Conservation (phyloP, 2,113 vertebrate genomes). For the Cygnus buccinator region DNA sequence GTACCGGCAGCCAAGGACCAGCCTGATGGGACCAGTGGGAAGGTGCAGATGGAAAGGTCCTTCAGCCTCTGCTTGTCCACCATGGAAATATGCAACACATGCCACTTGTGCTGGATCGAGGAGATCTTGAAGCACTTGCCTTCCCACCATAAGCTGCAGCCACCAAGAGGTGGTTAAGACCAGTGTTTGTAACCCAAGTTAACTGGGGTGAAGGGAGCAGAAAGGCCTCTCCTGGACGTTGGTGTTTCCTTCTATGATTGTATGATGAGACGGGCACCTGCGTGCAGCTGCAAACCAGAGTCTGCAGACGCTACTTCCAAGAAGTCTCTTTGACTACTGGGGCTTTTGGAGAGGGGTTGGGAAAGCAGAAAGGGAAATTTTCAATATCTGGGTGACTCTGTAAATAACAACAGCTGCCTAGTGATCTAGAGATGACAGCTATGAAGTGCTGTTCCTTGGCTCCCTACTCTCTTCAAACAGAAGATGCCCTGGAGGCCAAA, state of each 20-base stretch:
- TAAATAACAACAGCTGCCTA: background rate
- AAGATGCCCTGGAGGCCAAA: rapidly evolving
- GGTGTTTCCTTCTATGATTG: background rate
- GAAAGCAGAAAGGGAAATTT: background rate
- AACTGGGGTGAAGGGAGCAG: rapidly evolving
- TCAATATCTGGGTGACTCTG: background rate
- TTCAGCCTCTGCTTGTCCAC: background rate
- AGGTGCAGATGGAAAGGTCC: background rate
- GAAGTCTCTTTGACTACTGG: background rate
- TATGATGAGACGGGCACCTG: background rate
- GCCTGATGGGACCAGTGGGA: background rate
- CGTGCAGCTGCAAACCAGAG: background rate
- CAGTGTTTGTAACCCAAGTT: background rate
- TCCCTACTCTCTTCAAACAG: background rate
- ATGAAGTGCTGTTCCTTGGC: background rate
- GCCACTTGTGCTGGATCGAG: background rate
- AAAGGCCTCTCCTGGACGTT: rapidly evolving
- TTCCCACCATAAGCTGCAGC: background rate
- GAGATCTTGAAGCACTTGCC: background rate
- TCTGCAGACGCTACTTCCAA: background rate
- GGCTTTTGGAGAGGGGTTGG: rapidly evolving
- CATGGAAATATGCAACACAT: background rate
- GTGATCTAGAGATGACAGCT: rapidly evolving
- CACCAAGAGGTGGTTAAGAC: background rate
- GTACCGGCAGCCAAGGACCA: background rate